A percentile compares a stretch with the other conserved stretches of the same genome.
These are phyloP conservation scores for Automeris io DNA, from an alignment of 2,888 invertebrate genomes.

Conservation along the genomic window DNA sequence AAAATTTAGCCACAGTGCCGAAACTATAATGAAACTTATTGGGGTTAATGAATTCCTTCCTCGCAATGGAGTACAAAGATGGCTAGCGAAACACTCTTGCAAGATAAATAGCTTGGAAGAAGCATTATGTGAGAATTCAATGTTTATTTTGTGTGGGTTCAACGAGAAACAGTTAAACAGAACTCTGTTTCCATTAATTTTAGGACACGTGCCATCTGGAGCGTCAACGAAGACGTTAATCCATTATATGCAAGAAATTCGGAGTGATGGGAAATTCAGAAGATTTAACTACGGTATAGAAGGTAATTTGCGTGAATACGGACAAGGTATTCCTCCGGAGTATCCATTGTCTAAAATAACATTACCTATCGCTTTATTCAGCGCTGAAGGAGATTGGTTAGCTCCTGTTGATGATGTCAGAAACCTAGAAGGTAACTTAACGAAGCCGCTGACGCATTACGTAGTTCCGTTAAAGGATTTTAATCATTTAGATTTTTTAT, in stretches of 20 bases:
- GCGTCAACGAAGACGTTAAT: slow-evolving; percentile 83
- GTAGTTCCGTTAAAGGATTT: slow-evolving; percentile 79
- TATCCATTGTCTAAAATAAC: slow-evolving; percentile 79
- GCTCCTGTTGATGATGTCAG: slow-evolving; percentile 80
- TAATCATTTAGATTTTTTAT: slow-evolving; percentile 86
- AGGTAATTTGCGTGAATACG: slow-evolving; percentile 79
- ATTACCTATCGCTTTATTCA: slow-evolving; percentile 81
- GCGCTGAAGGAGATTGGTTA: slow-evolving; percentile 84
- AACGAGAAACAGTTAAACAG: slow-evolving; percentile 82
- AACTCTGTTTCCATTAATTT: slow-evolving; percentile 80
- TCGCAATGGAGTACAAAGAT: slow-evolving; percentile 76
- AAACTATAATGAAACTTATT: slow-evolving; percentile 78
- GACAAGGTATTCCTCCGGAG: slow-evolving; percentile 74
- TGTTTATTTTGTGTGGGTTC: slow-evolving; percentile 85
- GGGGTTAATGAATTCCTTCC: slow-evolving; percentile 86
- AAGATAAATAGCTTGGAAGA: slow-evolving; percentile 74
- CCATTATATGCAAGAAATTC: slow-evolving; percentile 82
- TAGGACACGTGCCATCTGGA: slow-evolving; percentile 84
- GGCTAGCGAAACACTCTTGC: slow-evolving; percentile 80
- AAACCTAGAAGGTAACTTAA: slow-evolving; percentile 70
- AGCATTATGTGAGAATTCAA: slow-evolving; percentile 82
- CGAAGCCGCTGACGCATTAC: slow-evolving; percentile 75
- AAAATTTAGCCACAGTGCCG: slow-evolving; percentile 77
- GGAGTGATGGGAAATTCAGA: slow-evolving; percentile 75
- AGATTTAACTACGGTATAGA: slow-evolving; percentile 82